Percentiles rank a stretch among this genome's conserved stretches.
phyloP scores from a whole-genome alignment of 30 jellyfish, hydroid and myxozoan species.

The Cassiopea andromeda region DNA sequence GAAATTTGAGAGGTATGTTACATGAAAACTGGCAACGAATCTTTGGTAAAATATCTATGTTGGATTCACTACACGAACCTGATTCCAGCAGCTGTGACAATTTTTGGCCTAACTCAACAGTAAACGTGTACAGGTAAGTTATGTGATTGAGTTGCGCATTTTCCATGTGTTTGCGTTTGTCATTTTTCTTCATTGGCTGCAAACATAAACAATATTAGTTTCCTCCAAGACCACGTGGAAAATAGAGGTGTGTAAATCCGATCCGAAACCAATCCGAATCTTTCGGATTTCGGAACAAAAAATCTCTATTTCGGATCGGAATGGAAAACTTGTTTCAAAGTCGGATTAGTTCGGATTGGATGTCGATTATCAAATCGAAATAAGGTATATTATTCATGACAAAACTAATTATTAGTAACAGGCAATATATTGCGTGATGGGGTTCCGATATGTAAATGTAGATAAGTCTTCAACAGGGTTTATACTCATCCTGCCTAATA shows the following conservation, averaged over 20 bases:
- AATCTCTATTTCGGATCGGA: too few relatives aligned
- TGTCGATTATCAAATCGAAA: too few relatives aligned
- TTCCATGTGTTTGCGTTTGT: constrained; percentile 67
- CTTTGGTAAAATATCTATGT: too few relatives aligned
- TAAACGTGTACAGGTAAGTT: constrained; percentile 37
- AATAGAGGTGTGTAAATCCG: background rate
- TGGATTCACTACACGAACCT: background rate
- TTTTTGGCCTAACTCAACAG: constrained; percentile 4
- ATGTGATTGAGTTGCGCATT: constrained; percentile 40
- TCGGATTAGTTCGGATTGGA: too few relatives aligned
- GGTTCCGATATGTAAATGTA: background rate
- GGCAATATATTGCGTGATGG: background rate
- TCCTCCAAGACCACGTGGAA: background rate
- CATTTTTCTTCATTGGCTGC: constrained; percentile 71
- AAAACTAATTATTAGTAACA: too few relatives aligned
- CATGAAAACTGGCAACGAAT: too few relatives aligned
- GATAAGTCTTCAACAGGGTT: background rate
- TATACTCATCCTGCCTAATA: background rate
- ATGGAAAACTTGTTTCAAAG: too few relatives aligned
- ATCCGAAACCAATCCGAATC: background rate
- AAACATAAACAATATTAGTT: background rate
- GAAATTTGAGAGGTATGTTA: background rate
- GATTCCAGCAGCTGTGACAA: background rate
- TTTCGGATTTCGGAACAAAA: too few relatives aligned
- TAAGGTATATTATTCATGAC: too few relatives aligned